Base-by-base conservation (phyloP, 2,113 vertebrate genomes). In the Talpa occidentalis region DNA sequence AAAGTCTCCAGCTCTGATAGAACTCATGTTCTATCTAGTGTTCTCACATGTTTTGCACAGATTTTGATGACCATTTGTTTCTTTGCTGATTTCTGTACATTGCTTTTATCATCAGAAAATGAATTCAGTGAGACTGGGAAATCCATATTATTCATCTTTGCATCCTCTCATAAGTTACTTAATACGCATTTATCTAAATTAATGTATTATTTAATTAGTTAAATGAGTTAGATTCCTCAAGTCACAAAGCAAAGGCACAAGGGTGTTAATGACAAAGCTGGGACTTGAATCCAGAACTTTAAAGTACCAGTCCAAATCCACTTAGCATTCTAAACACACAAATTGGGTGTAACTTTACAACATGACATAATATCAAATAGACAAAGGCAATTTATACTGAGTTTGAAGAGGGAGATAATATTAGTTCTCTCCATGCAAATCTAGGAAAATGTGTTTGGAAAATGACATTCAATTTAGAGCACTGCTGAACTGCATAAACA, bases 401-500 rank as follows among this genome's bases (percentile, higher is more conserved):
- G 3, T 89, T 64, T 95, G 70, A 93, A 80, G n/a, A 76, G 26
- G 10, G 30, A 60, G 64, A 93, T 86, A 70, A 93, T 89, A 90
- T 76, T 88, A 59, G 37, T 76, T 93, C 26, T 88, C 30, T 91
- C 21, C 70, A 89, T 42, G 52, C 32, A 94, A 91, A 92, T 84
- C 22, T 76, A 54, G 17, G 37, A 82, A 91, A 96, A 88, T 84
- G 30, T 47, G n/a, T 79, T 88, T 86, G 83, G 37, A 72, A 94
- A 94, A 90, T 94, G n/a, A 87, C 79, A 79, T 93, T 93, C 66
- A 93, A 81, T 93, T 96, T 81, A 87, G 66, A 92, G 35, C n/a
- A 83, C 67, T 30, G 37, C 11, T 1, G 3, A 93, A 80, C 66
- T 94, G 59, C 70, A 92, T 88, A 88, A 92, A 90, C 74, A 94